Percentiles rank a stretch among this genome's conserved stretches.
phyloP scores from a whole-genome alignment of 2,113 vertebrate species.

The Taxidea taxus region DNA sequence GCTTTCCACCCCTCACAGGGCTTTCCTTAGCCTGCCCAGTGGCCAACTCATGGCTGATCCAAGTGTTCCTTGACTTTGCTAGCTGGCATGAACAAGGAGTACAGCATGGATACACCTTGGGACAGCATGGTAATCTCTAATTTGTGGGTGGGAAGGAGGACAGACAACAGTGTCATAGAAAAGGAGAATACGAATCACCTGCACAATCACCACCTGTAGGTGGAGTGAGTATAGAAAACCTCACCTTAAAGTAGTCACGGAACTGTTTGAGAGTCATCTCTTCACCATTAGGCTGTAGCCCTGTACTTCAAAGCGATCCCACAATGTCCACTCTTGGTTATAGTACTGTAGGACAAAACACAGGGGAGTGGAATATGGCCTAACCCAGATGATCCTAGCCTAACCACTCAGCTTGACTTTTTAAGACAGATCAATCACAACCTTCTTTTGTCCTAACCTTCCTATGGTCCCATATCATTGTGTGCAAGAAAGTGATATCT shows the following conservation, averaged over 20 bases:
- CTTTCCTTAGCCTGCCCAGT: neutral
- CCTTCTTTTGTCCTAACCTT: neutral
- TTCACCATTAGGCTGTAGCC: conserved; percentile 85
- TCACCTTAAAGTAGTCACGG: conserved; percentile 92
- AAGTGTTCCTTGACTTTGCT: conserved; percentile 91
- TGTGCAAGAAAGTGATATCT: neutral
- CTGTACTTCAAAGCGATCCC: conserved; percentile 92
- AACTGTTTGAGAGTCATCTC: conserved; percentile 93
- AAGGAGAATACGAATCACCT: neutral
- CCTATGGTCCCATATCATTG: neutral
- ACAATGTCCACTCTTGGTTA: conserved; percentile 90
- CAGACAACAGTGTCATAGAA: neutral
- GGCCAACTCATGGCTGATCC: conserved; percentile 86
- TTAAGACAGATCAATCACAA: neutral
- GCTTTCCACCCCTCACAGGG: neutral
- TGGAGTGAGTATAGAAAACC: neutral
- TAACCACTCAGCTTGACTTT: neutral
- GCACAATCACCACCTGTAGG: neutral
- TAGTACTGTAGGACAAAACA: conserved; percentile 83
- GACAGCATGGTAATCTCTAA: conserved; percentile 94
- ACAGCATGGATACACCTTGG: conserved; percentile 94
- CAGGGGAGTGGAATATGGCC: neutral
- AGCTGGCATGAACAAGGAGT: conserved; percentile 93
- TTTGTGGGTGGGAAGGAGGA: conserved; percentile 77
- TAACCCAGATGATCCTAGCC: neutral